Evolutionary conservation across 2,888 invertebrate genomes (phyloP).

Genomic region (Caenorhabditis afra): DNA sequence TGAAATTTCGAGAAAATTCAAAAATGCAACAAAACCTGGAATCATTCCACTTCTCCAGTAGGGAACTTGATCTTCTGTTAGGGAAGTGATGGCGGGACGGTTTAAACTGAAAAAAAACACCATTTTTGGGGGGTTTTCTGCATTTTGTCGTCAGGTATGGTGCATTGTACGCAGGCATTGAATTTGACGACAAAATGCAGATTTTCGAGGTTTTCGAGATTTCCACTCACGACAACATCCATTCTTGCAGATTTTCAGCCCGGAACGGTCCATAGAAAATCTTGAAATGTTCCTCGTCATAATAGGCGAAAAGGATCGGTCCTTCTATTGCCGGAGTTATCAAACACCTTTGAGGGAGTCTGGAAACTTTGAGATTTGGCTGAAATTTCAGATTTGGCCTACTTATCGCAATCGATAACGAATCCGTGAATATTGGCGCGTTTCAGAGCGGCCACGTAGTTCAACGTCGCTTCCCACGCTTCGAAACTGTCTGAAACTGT

Average conservation of each 20-base stretch:
- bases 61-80: slow-evolving; percentile 55
- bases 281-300: slow-evolving; percentile 5
- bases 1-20: no score
- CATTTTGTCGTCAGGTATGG: background rate
- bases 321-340: background rate
- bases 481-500: slow-evolving; percentile 8
- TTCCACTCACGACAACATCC: slow-evolving; percentile 44
- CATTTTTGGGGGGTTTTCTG: background rate
- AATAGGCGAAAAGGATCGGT: slow-evolving; percentile 4
- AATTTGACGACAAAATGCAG: background rate
- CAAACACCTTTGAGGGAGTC: background rate
- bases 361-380: no score
- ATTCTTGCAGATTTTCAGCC: slow-evolving; percentile 39
- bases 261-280: slow-evolving; percentile 17
- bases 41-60: slow-evolving; percentile 55
- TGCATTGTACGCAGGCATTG: background rate
- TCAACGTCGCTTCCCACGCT: background rate
- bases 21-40: slow-evolving; percentile 42
- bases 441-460: background rate
- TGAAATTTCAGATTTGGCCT: background rate
- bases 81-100: slow-evolving; percentile 43
- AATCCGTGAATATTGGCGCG: background rate
- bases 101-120: slow-evolving; percentile 36
- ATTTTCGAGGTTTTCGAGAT: background rate
- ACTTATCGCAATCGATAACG: background rate